Base-by-base conservation (phyloP, 2,888 invertebrate genomes). In the Horisme vitalbata region DNA sequence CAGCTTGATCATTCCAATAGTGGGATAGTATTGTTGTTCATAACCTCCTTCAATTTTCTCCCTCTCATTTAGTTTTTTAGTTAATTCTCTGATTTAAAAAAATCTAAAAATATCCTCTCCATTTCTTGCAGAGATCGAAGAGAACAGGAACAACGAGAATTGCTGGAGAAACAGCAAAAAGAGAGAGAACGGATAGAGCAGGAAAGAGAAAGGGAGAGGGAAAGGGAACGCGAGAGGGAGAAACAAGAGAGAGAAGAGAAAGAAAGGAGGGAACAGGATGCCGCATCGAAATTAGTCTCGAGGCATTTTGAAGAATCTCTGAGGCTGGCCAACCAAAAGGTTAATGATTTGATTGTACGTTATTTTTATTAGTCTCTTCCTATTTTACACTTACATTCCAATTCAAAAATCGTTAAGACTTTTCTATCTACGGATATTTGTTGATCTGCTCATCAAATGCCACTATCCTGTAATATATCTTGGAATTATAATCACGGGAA, bases 221-320 rank as follows among this genome's bases (percentile, higher is more conserved):
- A 89, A 86, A 67, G 91, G 74, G 79, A 86, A 80, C 65, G 88
- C 58, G 75, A 82, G 71, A 71, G 90, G 47, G 91, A 91, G 53
- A 88, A 91, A 58, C 90, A 90, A 59, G 88, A 90, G 62, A 71
- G 87, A 59, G 88, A 88, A 65, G 91, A 91, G 54, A 90, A 91
- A 63, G 83, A 90, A 65, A 90, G 91, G 81, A 92, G 94, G 83
- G 89, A 92, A 57, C 88, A 91, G 65, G 93, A 93, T 75, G 95
- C 95, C 41, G 95, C 97, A 41, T 94, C 96, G 62, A 92, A 93
- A 77, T 93, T 95, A 55, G 95, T 97, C 48, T 93, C 96, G 67
- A 95, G 96, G 83, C 97, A 97, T 87, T 97, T 97, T 83, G 95
- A 95, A 73, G 96, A 96, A 89, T 96, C 96, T 56, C 91, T 97